phyloP scores from a whole-genome alignment of 2,888 invertebrate genomes.

The Kryphioiulus occultus region DNA sequence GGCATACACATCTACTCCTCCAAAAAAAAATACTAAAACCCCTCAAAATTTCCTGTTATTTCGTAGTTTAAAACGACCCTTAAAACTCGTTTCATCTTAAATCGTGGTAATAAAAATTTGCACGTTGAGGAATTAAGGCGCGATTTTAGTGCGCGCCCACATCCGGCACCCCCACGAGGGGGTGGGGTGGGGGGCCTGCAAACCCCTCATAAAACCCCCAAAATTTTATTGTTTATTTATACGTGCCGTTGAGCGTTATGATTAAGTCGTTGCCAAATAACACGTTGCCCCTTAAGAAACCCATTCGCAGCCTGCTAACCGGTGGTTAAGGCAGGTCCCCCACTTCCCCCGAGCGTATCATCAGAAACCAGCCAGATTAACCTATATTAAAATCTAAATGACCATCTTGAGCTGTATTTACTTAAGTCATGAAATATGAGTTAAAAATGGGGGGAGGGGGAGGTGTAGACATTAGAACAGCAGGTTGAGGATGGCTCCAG shows the following conservation, averaged over 20 bases:
- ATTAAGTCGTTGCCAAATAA: conserved; percentile 35
- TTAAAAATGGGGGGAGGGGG: background rate
- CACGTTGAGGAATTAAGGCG: background rate
- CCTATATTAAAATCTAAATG: conserved; percentile 35
- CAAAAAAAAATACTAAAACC: no score
- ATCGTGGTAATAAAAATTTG: background rate
- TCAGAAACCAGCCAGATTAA: conserved; percentile 19
- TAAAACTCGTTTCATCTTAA: background rate
- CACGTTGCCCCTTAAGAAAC: conserved; percentile 30
- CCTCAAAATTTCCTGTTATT: background rate
- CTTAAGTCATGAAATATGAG: conserved; percentile 25
- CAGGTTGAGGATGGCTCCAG: background rate
- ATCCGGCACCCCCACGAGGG: conserved; percentile 22
- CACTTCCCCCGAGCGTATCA: background rate
- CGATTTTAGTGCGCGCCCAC: background rate
- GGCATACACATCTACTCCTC: no score
- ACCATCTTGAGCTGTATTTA: conserved; percentile 16
- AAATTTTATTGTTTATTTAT: background rate
- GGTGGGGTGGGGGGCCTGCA: background rate
- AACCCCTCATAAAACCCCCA: background rate
- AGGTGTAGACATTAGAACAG: background rate
- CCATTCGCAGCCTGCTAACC: conserved; percentile 4
- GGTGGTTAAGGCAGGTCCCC: conserved; percentile 27
- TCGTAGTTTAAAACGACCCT: background rate
- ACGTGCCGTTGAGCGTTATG: background rate